Percentiles rank a stretch among this genome's conserved stretches.
Evolutionary conservation across 2,888 invertebrate genomes (phyloP).

Genomic region (Eupeodes luniger): DNA sequence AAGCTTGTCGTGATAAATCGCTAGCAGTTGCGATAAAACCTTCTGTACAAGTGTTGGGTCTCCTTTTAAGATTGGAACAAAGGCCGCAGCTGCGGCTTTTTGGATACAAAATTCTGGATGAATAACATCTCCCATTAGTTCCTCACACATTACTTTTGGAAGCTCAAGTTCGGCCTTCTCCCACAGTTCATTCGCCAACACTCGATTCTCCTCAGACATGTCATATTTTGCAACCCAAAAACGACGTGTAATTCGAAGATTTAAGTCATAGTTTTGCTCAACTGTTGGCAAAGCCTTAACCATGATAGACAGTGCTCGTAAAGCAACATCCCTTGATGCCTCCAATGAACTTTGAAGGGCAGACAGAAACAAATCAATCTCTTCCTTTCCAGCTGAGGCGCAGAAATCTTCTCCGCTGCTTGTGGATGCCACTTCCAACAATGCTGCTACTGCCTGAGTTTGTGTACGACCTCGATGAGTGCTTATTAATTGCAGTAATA

Average conservation of each 20-base stretch:
- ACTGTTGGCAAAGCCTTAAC: conserved; percentile 86
- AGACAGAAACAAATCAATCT: conserved; percentile 90
- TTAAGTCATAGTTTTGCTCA: conserved; percentile 86
- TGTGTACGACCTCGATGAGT: conserved; percentile 89
- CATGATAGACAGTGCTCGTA: conserved; percentile 89
- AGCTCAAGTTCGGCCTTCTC: conserved; percentile 85
- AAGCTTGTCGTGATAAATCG: conserved; percentile 90
- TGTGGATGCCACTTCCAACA: conserved; percentile 91
- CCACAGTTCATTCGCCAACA: conserved; percentile 88
- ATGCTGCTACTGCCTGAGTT: conserved; percentile 90
- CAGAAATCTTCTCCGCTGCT: conserved; percentile 89
- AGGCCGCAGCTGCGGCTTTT: conserved; percentile 91
- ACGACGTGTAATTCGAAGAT: conserved; percentile 88
- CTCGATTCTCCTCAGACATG: conserved; percentile 89
- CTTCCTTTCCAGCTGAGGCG: conserved; percentile 87
- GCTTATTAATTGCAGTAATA: conserved; percentile 92
- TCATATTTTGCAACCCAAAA: conserved; percentile 95
- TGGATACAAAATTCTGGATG: conserved; percentile 93
- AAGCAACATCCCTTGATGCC: conserved; percentile 91
- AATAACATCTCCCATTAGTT: conserved; percentile 88
- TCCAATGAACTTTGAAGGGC: conserved; percentile 90
- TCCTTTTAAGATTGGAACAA: conserved; percentile 88
- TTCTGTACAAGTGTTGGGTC: conserved; percentile 85
- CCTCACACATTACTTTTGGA: conserved; percentile 84
- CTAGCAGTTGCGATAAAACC: conserved; percentile 88